Base-by-base conservation (phyloP, 1,140 invertebrate genomes). In the Drosophila virilis region DNA sequence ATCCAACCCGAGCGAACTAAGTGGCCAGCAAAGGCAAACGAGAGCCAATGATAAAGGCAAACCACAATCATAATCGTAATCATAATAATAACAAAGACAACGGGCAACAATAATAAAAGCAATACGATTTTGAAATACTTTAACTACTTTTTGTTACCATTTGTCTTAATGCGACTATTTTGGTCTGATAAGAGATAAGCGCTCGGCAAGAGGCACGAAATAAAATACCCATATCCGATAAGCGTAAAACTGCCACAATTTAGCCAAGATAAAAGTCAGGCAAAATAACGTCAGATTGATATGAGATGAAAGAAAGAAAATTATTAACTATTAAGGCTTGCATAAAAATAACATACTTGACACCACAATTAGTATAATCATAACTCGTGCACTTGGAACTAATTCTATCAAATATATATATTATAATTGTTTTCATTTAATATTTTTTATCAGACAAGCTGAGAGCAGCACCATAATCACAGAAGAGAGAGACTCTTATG, bases 131-230 rank as follows among this genome's bases (percentile, higher is more conserved):
- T 2, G 13, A 57, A 64, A 42, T 64, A 62, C 8, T 52, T 22
- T 10, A 17, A 37, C 32, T 13, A 60, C 8, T 17, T 38, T 46
- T 46, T 38, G 35, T 59, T 42, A 46, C 45, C 46, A 60, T 40
- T 67, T 58, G 17, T 50, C 35, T 32, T 8, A 58, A 67, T 58
- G 45, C 15, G 28, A 22, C 28, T 3, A 22, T 50, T 33, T 51
- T 12, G 5, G 38, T 8, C 12, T 13, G 54, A 57, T 57, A 57
- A 38, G 55, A 38, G 66, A 52, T 43, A 58, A 51, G 65, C 10
- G 33, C 6, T 2, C 37, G 12, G 42, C 33, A 50, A 62, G 46
- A 17, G 42, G 3, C 22, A 37, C 8, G 12, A 17, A 45, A 59
- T 40, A 59, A 37, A 46, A 57, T 37, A 46, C 17, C 28, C 28